phyloP scores from a whole-genome alignment of 2,113 vertebrate genomes.

The Limanda limanda region DNA sequence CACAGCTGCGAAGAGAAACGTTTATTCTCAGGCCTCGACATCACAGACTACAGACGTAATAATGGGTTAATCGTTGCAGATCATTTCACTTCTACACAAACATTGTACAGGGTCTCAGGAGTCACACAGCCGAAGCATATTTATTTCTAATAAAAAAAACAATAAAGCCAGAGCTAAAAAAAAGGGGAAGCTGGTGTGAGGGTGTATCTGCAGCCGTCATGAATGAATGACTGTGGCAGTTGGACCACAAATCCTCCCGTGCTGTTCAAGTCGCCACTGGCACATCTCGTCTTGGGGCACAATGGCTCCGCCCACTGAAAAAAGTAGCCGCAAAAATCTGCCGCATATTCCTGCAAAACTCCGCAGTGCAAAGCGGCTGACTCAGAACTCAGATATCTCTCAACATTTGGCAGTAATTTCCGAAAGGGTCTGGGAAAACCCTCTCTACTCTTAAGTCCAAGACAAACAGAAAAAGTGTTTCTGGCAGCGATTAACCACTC shows the following conservation, averaged over 20 bases:
- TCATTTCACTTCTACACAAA: conserved; percentile 20
- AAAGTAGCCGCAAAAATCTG: not conserved
- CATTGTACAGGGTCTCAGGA: conserved; percentile 13
- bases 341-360: conserved; percentile 23
- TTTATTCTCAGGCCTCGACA: conserved; percentile 3
- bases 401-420: conserved; percentile 77
- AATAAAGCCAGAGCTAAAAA: not conserved
- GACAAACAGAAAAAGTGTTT: conserved; percentile 64
- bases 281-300: not conserved
- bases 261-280: conserved; percentile 5
- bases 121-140: not conserved
- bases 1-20: conserved; percentile 8
- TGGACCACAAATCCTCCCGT: conserved; percentile 32
- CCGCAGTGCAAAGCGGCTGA: not conserved
- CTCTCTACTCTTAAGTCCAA: conserved; percentile 46
- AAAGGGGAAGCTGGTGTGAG: not conserved
- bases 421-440: conserved; percentile 52
- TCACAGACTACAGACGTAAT: conserved; percentile 10
- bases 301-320: not conserved
- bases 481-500: conserved; percentile 64
- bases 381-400: conserved; percentile 32
- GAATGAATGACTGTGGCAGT: conserved; percentile 28
- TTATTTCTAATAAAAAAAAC: not conserved
- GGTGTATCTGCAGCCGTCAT: conserved; percentile 27
- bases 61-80: conserved; percentile 15